Evolutionary conservation across 1,140 invertebrate genomes (phyloP).

Genomic region (Caenorhabditis remanei): DNA sequence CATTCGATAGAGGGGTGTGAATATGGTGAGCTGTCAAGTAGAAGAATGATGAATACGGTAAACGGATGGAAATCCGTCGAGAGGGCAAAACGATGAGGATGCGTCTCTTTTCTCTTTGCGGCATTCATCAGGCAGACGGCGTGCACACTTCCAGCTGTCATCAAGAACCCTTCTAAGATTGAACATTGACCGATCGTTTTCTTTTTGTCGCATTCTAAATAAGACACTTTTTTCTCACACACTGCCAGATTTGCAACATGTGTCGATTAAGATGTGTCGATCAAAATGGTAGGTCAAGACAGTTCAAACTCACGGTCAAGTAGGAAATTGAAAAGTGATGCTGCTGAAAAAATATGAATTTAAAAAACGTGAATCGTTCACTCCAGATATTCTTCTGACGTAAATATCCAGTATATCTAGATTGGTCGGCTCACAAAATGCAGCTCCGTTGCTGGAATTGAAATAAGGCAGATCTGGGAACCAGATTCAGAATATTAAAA

Average conservation of each 20-base stretch:
- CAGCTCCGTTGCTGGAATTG: too few species aligned
- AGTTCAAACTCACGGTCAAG: neutral
- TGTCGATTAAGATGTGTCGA: neutral
- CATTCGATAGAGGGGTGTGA: conserved; percentile 9
- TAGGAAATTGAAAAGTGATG: neutral
- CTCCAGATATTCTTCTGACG: too few species aligned
- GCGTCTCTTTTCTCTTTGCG: neutral
- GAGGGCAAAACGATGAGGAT: conserved; percentile 39
- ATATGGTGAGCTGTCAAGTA: conserved; percentile 53
- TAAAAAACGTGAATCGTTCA: too few species aligned
- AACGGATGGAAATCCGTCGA: conserved; percentile 53
- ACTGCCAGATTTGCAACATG: conserved; percentile 37
- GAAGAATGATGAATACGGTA: conserved; percentile 55
- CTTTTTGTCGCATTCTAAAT: conserved; percentile 49
- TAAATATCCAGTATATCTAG: too few species aligned
- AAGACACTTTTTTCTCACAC: neutral
- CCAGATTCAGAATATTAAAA: too few species aligned
- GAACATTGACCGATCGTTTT: conserved; percentile 54
- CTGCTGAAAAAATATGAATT: too few species aligned
- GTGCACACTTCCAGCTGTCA: conserved; percentile 54
- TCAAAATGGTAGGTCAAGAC: neutral
- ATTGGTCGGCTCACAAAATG: too few species aligned
- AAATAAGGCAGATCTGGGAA: too few species aligned
- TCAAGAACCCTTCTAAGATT: conserved; percentile 38
- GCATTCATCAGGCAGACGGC: conserved; percentile 48